Base-by-base conservation (phyloP, 2,113 vertebrate genomes). In the Pluvianellus socialis region DNA sequence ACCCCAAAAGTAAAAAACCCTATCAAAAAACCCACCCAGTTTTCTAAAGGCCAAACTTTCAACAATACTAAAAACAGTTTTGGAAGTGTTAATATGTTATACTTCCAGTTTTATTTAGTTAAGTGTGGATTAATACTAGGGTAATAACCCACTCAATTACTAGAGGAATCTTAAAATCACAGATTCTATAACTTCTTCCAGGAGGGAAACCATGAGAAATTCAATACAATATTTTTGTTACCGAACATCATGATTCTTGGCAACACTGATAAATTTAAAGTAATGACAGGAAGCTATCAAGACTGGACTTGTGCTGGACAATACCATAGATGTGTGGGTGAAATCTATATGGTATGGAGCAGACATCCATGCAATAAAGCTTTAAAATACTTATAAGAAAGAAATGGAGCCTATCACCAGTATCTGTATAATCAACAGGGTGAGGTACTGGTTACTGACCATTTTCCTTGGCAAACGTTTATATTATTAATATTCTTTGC, bases 11-110 rank as follows among this genome's bases (percentile, higher is more conserved):
- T 40, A n/a, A 3, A 35, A 61, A 68, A 45, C 0, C 3, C 5
- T 6, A 23, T 33, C 1, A 38, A 33, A 55, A 63, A 50, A 38
- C 3, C 0, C 4, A 47, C 2, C 2, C 4, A 5, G n/a, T 65
- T 65, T 86, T 80, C 23, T 87, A 70, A 84, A 89, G 33, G 16
- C 13, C 42, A 81, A 53, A 11, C 5, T 74, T 66, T 80, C 38
- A 80, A 79, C 30, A 85, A 20, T 47, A 67, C 55, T 66, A 79
- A 70, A 84, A 90, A 52, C 26, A 40, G 11, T 30, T 71, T 44
- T 23, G 5, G 38, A 92, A 82, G 2, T 23, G 30, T 52, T 66
- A 84, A 33, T 45, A 44, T 33, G 1, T 40, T 63, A 12, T 13
- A 50, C 3, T 75, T 74, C 6, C n/a, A 73, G 3, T 6, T 70